Evolutionary conservation across 1,140 invertebrate species (phyloP), one percentile per base, ranked within the genome.

Genomic region (Drosophila watanabei): DNA sequence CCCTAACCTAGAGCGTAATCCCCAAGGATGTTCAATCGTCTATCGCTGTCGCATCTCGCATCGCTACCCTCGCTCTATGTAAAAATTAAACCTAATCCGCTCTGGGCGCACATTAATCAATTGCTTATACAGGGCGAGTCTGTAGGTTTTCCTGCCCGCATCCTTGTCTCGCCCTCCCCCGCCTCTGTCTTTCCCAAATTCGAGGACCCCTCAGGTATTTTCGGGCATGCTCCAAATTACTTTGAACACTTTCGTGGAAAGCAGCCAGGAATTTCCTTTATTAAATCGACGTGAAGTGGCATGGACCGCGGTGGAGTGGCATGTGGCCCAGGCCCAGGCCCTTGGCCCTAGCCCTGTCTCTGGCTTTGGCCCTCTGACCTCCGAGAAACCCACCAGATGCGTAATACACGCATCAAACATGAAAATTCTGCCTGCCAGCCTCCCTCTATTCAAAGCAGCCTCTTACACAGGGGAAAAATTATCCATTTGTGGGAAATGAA

Each of bases 61-160:
- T 37, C 28, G 59, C 70, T 52, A 60, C 48, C 66, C 54, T 75
- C 43, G 62, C 54, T 78, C 64, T 68, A 66, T 52, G 61, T 86
- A 75, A 78, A 91, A 90, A 90, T 91, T 90, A 90, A 91, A 87
- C 82, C 79, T 91, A 91, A 90, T 90, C 79, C 82, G 86, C 82
- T 72, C 72, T 68, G 85, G 83, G 86, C 71, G 72, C 68, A 90
- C 86, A 90, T 90, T 90, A 90, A 90, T 90, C 86, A 90, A 90
- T 90, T 91, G 87, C 86, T 75, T 89, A 90, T 83, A 82, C 84
- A 78, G 39, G 56, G 14, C 48, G 30, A 58, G 43, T 45, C 70
- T 43, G 35, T 32, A 69, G 46, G 46, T 35, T 52, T 20, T 32
- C 41, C 64, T 46, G 39, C 64, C 68, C 64, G 68, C 68, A 71